phyloP scores from a whole-genome alignment of 1,140 invertebrate genomes.

The Chelonus insularis region DNA sequence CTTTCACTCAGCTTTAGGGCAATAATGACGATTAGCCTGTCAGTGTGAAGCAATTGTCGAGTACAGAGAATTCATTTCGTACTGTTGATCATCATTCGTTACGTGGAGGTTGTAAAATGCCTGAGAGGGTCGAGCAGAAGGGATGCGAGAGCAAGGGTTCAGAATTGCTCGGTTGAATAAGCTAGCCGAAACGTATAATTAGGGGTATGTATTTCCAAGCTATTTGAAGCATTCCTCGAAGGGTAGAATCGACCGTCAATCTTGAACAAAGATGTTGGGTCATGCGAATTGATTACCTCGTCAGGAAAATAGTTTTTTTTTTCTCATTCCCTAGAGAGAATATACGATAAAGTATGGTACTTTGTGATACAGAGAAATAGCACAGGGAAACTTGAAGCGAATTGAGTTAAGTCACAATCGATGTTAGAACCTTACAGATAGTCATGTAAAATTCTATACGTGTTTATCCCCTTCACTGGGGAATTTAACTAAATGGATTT shows the following conservation, averaged over 20 bases:
- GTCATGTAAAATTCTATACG: neutral
- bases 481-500: neutral
- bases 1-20: no score
- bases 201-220: slow-evolving; percentile 1
- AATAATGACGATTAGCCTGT: no score
- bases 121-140: neutral
- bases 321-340: neutral
- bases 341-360: neutral
- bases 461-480: neutral
- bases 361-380: neutral
- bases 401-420: slow-evolving; percentile 21
- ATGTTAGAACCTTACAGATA: slow-evolving; percentile 1
- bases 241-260: slow-evolving; percentile 11
- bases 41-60: no score
- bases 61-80: no score
- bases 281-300: slow-evolving; percentile 14
- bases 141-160: neutral
- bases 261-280: slow-evolving; percentile 13
- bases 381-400: neutral
- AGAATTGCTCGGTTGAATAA: slow-evolving; percentile 6
- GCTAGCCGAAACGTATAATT: slow-evolving; percentile 21
- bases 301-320: slow-evolving; percentile 9
- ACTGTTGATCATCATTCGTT: no score
- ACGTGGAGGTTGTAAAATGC: no score
- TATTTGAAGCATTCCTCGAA: slow-evolving; percentile 1